Percentiles rank a stretch among this genome's conserved stretches.
Evolutionary conservation across 1,140 invertebrate species (phyloP).

Genomic region (Apis mellifera): Amel_HAv3.1 CM009932.2:12190501-12191000

Average conservation of each 20-base stretch:
- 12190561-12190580: conserved; percentile 6
- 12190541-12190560: conserved; percentile 20
- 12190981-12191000: background rate
- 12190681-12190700: conserved; percentile 26
- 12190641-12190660: background rate
- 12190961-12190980: conserved; percentile 6
- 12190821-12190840: no score
- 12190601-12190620: background rate
- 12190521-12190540: background rate
- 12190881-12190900: no score
- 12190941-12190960: conserved; percentile 36
- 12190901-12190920: no score
- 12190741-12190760: background rate
- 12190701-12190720: background rate
- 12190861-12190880: no score
- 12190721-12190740: conserved; percentile 25
- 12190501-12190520: conserved; percentile 63
- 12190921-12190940: background rate
- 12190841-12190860: no score
- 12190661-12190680: conserved; percentile 5
- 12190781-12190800: background rate
- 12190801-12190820: background rate
- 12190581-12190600: conserved; percentile 3
- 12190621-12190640: no score
- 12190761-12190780: background rate